These are phyloP conservation scores for Anoplolepis gracilipes DNA, from an alignment of 1,140 invertebrate genomes.

Conservation along the genomic window DNA sequence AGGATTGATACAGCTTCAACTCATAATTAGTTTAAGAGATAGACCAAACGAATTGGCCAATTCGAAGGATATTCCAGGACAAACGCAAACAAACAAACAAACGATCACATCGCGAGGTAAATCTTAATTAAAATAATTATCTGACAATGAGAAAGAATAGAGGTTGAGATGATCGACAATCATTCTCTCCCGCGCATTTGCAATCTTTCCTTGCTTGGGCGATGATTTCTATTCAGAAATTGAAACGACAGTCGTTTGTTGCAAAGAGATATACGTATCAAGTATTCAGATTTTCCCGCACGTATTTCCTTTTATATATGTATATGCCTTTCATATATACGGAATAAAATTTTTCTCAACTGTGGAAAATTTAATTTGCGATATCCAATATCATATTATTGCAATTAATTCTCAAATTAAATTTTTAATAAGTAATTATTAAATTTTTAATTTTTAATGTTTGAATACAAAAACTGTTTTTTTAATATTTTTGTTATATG, in stretches of 20 bases:
- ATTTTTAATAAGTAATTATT: too few species aligned
- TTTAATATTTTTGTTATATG: not conserved
- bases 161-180: not conserved
- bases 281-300: not conserved
- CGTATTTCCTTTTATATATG: not conserved
- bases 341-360: not conserved
- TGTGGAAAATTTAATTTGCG: not conserved
- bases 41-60: constrained; percentile 37
- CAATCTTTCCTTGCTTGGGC: constrained; percentile 30
- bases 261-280: not conserved
- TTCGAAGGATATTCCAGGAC: constrained; percentile 54
- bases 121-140: constrained; percentile 68
- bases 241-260: not conserved
- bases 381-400: not conserved
- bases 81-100: constrained; percentile 25
- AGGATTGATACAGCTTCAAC: constrained; percentile 14
- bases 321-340: not conserved
- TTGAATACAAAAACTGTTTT: not conserved
- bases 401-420: not conserved
- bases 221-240: constrained; percentile 30
- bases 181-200: constrained; percentile 29
- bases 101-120: constrained; percentile 38
- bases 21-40: constrained; percentile 60
- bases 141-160: constrained; percentile 8
- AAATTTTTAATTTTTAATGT: not conserved